Conservation (phyloP, 1,140 invertebrate genomes). For the Melanaphis sacchari region DNA sequence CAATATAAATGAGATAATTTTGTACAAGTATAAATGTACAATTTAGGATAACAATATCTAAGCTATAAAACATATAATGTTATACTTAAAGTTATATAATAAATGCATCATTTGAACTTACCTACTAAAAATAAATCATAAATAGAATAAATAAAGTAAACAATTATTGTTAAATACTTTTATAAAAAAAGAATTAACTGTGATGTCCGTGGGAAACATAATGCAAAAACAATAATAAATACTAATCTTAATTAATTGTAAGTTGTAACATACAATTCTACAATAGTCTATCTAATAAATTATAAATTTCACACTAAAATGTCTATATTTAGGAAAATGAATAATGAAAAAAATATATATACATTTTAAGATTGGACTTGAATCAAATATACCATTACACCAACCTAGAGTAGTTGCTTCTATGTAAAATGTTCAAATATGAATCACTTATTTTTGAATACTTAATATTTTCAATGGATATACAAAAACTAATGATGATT, state of each 20-base stretch:
- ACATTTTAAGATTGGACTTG: background rate
- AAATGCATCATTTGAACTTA: background rate
- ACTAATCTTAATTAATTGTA: background rate
- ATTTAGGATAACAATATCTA: background rate
- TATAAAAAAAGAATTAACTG: background rate
- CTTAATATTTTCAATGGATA: background rate
- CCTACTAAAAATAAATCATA: background rate
- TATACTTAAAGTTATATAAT: no score
- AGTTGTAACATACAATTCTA: background rate
- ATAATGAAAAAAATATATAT: background rate
- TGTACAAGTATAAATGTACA: background rate
- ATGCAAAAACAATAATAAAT: background rate
- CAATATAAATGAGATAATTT: background rate
- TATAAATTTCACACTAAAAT: background rate
- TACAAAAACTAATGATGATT: background rate
- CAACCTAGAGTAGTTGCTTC: background rate
- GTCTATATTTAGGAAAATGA: background rate
- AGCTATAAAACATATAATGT: background rate
- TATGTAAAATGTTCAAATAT: background rate
- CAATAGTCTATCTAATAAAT: background rate
- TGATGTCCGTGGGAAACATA: background rate
- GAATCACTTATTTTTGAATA: background rate
- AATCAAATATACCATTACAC: background rate
- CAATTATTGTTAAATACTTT: background rate
- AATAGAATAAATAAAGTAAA: background rate